A percentile compares a stretch with the other conserved stretches of the same genome.
phyloP scores from a whole-genome alignment of 1,140 invertebrate genomes.

The Chrysoperla carnea region DNA sequence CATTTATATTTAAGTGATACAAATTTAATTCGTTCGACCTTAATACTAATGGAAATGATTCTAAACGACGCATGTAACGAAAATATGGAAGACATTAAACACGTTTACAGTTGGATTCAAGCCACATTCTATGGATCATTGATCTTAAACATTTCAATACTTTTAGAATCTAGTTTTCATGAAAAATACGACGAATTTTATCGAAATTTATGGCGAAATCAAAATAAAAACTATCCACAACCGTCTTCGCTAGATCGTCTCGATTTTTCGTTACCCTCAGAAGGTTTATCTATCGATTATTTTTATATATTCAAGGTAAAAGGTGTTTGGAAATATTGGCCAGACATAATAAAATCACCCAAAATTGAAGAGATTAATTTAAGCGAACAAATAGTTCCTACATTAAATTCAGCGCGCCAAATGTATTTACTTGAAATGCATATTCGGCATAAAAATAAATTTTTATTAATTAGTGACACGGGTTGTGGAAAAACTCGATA shows the following conservation, averaged over 20 bases:
- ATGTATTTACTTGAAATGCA: constrained; percentile 45
- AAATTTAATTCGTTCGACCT: constrained; percentile 48
- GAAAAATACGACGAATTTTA: constrained; percentile 54
- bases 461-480: constrained; percentile 73
- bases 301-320: constrained; percentile 50
- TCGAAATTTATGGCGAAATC: constrained; percentile 32
- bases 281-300: constrained; percentile 64
- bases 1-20: constrained; percentile 49
- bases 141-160: constrained; percentile 70
- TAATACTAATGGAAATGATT: constrained; percentile 58
- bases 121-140: constrained; percentile 59
- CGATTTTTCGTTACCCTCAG: constrained; percentile 51
- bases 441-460: constrained; percentile 43
- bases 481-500: constrained; percentile 88
- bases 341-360: constrained; percentile 39
- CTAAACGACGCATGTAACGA: constrained; percentile 49
- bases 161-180: constrained; percentile 49
- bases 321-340: constrained; percentile 60
- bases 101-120: constrained; percentile 47
- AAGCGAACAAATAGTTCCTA: constrained; percentile 63
- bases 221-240: constrained; percentile 37
- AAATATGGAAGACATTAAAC: constrained; percentile 39
- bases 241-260: constrained; percentile 44
- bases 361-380: constrained; percentile 45
- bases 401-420: constrained; percentile 64